Evolutionary conservation across 1,140 invertebrate genomes (phyloP).

Genomic region (Drosophila lowei): DNA sequence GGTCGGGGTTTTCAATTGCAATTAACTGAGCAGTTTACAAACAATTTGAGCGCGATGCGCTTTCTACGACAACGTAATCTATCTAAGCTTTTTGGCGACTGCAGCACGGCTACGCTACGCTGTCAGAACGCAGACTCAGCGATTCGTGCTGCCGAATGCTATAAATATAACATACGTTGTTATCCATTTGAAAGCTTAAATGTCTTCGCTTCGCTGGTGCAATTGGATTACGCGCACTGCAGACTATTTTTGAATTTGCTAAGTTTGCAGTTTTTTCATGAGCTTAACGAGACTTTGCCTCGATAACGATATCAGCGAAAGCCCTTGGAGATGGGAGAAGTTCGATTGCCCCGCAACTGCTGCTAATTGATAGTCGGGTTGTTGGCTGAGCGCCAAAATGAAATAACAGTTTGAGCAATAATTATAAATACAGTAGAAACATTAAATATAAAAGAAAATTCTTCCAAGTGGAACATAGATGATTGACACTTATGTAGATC

Average conservation of each 20-base stretch:
- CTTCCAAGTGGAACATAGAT: too few relatives aligned
- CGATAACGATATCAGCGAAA: slow-evolving; percentile 22
- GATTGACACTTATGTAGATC: neutral
- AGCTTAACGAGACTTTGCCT: neutral
- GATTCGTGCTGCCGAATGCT: slow-evolving; percentile 10
- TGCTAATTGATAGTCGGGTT: neutral
- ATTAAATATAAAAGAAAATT: too few relatives aligned
- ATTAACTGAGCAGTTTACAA: slow-evolving; percentile 40
- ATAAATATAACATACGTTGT: slow-evolving; percentile 18
- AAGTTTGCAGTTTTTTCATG: slow-evolving; percentile 3
- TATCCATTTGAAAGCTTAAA: slow-evolving; percentile 40
- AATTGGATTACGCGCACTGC: slow-evolving; percentile 29
- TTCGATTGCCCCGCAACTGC: neutral
- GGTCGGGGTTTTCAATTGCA: slow-evolving; percentile 5
- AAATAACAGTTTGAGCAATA: too few relatives aligned
- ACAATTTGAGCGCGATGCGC: slow-evolving; percentile 15
- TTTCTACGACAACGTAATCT: slow-evolving; percentile 23
- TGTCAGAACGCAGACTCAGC: slow-evolving; percentile 24
- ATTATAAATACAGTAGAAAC: too few relatives aligned
- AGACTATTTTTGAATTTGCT: slow-evolving; percentile 7
- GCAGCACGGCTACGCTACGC: neutral
- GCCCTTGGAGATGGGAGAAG: slow-evolving; percentile 6
- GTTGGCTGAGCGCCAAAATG: too few relatives aligned
- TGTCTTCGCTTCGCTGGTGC: slow-evolving; percentile 4
- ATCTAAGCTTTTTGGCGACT: slow-evolving; percentile 20